phyloP scores from a whole-genome alignment of 2,797 vertebrate species.

The Enteromius mattozi region DNA sequence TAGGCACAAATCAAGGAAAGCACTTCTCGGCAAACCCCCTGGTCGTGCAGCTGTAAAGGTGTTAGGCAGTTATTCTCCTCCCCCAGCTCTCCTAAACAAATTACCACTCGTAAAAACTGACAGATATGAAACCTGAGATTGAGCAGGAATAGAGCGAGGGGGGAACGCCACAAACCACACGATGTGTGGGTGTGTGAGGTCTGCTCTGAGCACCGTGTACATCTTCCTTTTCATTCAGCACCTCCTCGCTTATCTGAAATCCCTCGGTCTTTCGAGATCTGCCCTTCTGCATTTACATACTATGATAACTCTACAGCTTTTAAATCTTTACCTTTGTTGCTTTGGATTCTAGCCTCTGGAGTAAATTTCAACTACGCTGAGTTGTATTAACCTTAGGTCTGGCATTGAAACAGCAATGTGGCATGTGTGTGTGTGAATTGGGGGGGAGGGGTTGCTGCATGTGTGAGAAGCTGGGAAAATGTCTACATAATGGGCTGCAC shows the following conservation, averaged over 20 bases:
- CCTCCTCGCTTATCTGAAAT: slow-evolving; percentile 34
- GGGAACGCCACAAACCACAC: slow-evolving; percentile 5
- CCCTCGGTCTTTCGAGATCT: neutral
- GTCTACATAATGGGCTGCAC: neutral
- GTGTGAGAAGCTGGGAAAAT: slow-evolving; percentile 21
- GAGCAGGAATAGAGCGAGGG: slow-evolving; percentile 21
- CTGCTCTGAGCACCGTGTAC: neutral
- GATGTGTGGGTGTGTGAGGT: slow-evolving; percentile 44
- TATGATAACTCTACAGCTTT: neutral
- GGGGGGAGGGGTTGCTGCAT: neutral
- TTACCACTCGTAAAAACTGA: slow-evolving; percentile 60
- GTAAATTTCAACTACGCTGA: neutral
- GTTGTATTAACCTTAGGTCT: slow-evolving; percentile 23
- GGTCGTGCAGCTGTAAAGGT: slow-evolving; percentile 37
- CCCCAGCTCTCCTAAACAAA: slow-evolving; percentile 54
- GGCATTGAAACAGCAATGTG: slow-evolving; percentile 3
- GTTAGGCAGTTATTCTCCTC: slow-evolving; percentile 50
- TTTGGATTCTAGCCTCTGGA: neutral
- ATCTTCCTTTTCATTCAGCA: slow-evolving; percentile 32
- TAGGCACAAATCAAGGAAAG: slow-evolving; percentile 45
- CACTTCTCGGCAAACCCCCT: slow-evolving; percentile 20
- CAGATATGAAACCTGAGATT: slow-evolving; percentile 53
- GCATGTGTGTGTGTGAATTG: neutral
- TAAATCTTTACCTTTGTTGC: slow-evolving; percentile 11
- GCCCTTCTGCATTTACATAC: neutral